Conservation (phyloP, 1,140 invertebrate genomes). For the Nilaparvata lugens region DNA sequence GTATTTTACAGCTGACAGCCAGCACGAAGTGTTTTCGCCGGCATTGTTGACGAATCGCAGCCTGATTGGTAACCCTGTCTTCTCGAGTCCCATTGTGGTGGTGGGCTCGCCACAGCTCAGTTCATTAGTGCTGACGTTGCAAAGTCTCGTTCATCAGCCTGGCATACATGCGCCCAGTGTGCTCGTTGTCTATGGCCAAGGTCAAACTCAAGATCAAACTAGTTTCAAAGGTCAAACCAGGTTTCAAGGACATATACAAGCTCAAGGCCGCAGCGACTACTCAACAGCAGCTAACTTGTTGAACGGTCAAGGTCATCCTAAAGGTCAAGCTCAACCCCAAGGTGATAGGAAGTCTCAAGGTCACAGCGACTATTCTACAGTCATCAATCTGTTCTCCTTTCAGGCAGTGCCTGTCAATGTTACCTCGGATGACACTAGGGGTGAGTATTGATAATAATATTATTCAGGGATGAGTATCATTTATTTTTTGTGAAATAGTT, state of each 20-base stretch:
- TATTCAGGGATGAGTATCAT: too few relatives aligned
- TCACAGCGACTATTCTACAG: not conserved
- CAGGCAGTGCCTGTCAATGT: not conserved
- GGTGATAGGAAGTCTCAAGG: too few relatives aligned
- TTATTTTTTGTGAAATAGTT: too few relatives aligned
- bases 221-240: not conserved
- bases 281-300: not conserved
- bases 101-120: constrained; percentile 36
- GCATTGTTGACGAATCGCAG: constrained; percentile 36
- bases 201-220: constrained; percentile 25
- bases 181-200: constrained; percentile 26
- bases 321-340: constrained; percentile 34
- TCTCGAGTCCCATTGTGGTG: constrained; percentile 39
- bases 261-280: not conserved
- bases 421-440: constrained; percentile 6
- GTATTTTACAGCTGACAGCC: constrained; percentile 34
- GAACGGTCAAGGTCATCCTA: constrained; percentile 26
- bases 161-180: constrained; percentile 36
- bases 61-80: constrained; percentile 36
- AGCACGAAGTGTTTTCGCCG: constrained; percentile 37
- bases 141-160: constrained; percentile 41
- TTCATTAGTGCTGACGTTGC: constrained; percentile 37
- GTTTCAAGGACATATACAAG: not conserved
- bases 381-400: constrained; percentile 8
- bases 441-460: too few relatives aligned